phyloP scores from a whole-genome alignment of 2,888 invertebrate species.

The Drosophila kuntzei region DNA sequence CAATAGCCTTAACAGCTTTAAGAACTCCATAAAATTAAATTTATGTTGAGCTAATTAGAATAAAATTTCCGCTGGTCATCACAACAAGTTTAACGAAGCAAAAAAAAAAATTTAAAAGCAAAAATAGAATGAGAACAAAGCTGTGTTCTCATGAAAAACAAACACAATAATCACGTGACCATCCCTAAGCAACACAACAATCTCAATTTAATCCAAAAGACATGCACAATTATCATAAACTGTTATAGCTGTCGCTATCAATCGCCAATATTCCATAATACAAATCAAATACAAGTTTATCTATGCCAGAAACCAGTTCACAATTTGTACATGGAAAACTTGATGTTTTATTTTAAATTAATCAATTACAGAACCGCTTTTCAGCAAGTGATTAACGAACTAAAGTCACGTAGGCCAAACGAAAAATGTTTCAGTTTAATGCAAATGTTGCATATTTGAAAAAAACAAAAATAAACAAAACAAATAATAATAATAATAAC shows the following conservation, averaged over 20 bases:
- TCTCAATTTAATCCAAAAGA: background rate
- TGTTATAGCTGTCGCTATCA: slow-evolving; percentile 20
- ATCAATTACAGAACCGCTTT: slow-evolving; percentile 53
- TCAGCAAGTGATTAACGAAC: slow-evolving; percentile 15
- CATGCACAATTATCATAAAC: slow-evolving; percentile 24
- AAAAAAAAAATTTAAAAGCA: no score
- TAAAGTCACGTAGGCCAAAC: slow-evolving; percentile 71
- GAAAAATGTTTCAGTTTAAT: slow-evolving; percentile 32
- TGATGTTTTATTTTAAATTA: slow-evolving; percentile 39
- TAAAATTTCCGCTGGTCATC: no score
- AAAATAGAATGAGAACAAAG: background rate
- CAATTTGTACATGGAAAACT: slow-evolving; percentile 49
- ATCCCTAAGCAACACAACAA: background rate
- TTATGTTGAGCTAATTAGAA: no score
- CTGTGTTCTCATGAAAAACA: background rate
- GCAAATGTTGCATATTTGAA: slow-evolving; percentile 41
- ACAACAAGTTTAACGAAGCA: no score
- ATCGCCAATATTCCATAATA: slow-evolving; percentile 16
- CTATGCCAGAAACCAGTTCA: slow-evolving; percentile 44
- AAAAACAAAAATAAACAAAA: background rate
- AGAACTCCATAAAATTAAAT: background rate
- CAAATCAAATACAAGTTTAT: slow-evolving; percentile 20
- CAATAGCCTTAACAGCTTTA: no score
- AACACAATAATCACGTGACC: slow-evolving; percentile 16
- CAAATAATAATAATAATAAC: background rate